Conservation (phyloP, 2,888 invertebrate genomes). For the Brassicogethes aeneus region DNA sequence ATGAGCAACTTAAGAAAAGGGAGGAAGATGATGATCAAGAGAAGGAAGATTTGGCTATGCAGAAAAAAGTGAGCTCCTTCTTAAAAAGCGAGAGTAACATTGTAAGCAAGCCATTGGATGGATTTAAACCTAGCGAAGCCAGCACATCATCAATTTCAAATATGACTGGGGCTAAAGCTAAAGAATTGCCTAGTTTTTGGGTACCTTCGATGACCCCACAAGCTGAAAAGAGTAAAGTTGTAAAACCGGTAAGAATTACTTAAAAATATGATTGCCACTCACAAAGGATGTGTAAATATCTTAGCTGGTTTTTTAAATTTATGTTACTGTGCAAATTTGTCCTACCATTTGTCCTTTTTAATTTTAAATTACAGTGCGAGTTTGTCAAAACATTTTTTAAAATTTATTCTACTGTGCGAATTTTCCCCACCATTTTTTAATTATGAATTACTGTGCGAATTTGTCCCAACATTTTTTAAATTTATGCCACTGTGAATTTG, state of each 20-base stretch:
- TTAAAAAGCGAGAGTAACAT: constrained; percentile 76
- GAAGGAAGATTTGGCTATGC: constrained; percentile 57
- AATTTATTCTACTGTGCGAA: no score
- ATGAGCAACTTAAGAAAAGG: constrained; percentile 75
- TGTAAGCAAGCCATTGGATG: constrained; percentile 44
- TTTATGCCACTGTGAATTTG: no score
- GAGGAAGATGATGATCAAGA: constrained; percentile 64
- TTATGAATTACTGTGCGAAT: no score
- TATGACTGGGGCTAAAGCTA: constrained; percentile 65
- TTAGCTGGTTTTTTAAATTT: no score
- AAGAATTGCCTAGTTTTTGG: constrained; percentile 92
- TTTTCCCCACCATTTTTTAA: no score
- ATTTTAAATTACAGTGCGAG: no score
- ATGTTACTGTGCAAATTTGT: no score
- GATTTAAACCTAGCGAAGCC: constrained; percentile 31
- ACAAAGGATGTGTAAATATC: no score
- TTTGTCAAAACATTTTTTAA: no score
- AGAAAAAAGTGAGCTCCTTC: constrained; percentile 68
- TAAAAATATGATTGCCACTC: no score
- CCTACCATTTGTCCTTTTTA: no score
- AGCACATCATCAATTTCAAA: constrained; percentile 54
- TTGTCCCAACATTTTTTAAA: no score
- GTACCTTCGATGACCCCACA: constrained; percentile 88
- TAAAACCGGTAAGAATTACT: constrained; percentile 60
- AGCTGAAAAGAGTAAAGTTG: constrained; percentile 55